These are phyloP conservation scores for Nemapogon koenigi DNA, from an alignment of 2,888 invertebrate genomes.

Conservation along the genomic window DNA sequence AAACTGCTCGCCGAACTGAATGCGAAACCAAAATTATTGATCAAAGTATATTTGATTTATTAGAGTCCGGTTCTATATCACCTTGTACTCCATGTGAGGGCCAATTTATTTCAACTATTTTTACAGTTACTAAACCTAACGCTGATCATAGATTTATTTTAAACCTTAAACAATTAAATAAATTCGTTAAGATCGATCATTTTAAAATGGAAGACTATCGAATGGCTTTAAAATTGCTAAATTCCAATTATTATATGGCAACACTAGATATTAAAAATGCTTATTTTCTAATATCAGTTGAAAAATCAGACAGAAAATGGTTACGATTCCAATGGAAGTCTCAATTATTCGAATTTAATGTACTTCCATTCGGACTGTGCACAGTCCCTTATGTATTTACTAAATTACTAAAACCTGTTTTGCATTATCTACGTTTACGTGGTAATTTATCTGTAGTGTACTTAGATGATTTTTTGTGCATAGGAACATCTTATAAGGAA, in stretches of 20 bases:
- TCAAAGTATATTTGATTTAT: background rate
- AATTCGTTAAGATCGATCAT: constrained; percentile 9
- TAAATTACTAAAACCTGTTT: background rate
- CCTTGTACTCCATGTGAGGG: background rate
- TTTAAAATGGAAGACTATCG: constrained; percentile 5
- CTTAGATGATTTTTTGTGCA: background rate
- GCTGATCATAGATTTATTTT: constrained; percentile 12
- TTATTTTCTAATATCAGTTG: background rate
- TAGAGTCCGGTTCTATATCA: background rate
- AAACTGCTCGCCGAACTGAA: too few species aligned
- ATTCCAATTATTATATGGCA: background rate
- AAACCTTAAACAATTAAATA: constrained; percentile 11
- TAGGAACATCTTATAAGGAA: background rate
- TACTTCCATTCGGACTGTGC: background rate
- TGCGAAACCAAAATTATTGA: background rate
- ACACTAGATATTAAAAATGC: background rate
- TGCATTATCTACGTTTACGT: background rate
- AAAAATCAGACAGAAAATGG: constrained; percentile 12
- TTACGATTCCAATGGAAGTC: constrained; percentile 11
- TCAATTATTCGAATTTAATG: background rate
- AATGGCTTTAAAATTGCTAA: constrained; percentile 1
- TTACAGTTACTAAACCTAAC: constrained; percentile 12
- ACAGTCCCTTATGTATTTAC: background rate
- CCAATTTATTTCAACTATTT: constrained; percentile 10
- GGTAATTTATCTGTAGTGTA: background rate